Conservation (phyloP, 1,140 invertebrate species). For the Hylyphantes graminicola region DNA sequence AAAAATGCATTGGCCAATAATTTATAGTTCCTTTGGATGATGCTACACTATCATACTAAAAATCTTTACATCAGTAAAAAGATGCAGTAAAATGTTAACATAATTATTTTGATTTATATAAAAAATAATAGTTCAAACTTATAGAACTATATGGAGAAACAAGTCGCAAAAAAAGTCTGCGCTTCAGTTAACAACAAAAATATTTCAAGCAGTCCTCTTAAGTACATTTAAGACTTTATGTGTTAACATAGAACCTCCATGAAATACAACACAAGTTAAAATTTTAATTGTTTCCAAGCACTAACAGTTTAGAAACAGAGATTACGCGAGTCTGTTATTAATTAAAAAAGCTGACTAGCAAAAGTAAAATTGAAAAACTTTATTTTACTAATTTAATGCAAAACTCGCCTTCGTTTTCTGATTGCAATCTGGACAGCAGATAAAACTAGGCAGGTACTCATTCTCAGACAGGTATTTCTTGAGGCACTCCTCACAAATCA, state of each 20-base stretch:
- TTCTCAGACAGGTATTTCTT: slow-evolving; percentile 79
- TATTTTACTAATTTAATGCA: background rate
- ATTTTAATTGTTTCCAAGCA: background rate
- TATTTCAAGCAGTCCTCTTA: background rate
- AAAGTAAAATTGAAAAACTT: too few relatives aligned
- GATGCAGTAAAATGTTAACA: too few relatives aligned
- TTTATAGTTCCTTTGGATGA: background rate
- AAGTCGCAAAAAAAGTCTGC: too few relatives aligned
- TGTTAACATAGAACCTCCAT: background rate
- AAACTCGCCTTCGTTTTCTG: slow-evolving; percentile 81
- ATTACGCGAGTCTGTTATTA: too few relatives aligned
- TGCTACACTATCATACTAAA: background rate
- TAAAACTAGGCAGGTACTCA: slow-evolving; percentile 59
- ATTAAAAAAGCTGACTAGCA: too few relatives aligned
- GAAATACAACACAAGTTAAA: background rate
- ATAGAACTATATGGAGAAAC: too few relatives aligned
- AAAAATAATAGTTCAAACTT: too few relatives aligned
- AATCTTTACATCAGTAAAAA: too few relatives aligned
- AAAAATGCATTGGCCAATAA: too few relatives aligned
- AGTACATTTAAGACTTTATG: too few relatives aligned
- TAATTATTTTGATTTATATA: too few relatives aligned
- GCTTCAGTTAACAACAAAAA: too few relatives aligned
- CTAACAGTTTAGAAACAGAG: background rate
- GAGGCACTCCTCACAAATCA: slow-evolving; percentile 90
- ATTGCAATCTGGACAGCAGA: slow-evolving; percentile 81